Base-by-base conservation (phyloP, 2,888 invertebrate species). In the Hofmannophila pseudospretella region DNA sequence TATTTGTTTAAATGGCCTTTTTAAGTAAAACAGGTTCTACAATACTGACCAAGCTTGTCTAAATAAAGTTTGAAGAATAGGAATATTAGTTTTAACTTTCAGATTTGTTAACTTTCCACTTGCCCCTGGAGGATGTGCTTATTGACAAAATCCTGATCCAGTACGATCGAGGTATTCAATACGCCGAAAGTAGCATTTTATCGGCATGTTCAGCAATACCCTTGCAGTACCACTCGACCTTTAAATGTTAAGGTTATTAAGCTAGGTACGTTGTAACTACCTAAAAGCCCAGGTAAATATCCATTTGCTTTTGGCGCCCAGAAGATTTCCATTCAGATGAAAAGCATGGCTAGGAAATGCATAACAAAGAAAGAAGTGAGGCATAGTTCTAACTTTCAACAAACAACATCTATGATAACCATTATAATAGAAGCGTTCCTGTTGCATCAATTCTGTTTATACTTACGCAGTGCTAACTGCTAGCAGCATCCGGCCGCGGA, bases 351-450 rank as follows among this genome's bases (percentile, higher is more conserved):
- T 39, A 42, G 66, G 60, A 53, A 71, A 80, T 80, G 82, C 81
- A 77, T 70, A 75, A 68, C 67, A 62, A 71, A 58, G 56, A 66
- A 75, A 78, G 77, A 73, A 71, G 58, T 65, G 48, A 41, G 68
- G 69, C 63, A 68, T 60, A 71, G 59, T 50, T 66, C n/a, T 76
- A 67, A 66, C 51, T 64, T 63, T 67, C 51, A 69, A 73, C 69
- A 79, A 74, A 78, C 74, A 80, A 75, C 75, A 76, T 71, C 66
- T 81, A 79, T 72, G 62, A 71, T 64, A 73, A 69, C 67, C 65
- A 34, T n/a, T 31, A 30, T 30, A 14, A 58, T 64, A 49, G 43
- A 79, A 79, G 81, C 79, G 67, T 61, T 74, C 62, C 60, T 72
- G 54, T 78, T 73, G 84, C 79, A 69, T 73, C 75, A 77, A 74